phyloP scores from a whole-genome alignment of 2,888 invertebrate genomes.

The Suillia variegata region DNA sequence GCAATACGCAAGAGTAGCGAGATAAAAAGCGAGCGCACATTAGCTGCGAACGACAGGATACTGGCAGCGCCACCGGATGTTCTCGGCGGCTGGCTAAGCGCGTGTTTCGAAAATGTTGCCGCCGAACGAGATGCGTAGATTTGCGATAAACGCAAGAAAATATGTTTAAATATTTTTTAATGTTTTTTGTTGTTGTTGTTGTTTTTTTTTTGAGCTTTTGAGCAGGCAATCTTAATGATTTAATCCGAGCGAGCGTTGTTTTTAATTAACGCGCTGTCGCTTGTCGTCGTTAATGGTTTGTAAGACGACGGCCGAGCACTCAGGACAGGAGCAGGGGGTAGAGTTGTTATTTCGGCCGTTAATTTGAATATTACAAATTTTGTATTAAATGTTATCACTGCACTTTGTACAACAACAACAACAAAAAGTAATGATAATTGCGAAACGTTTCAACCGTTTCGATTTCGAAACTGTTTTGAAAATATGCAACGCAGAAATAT shows the following conservation, averaged over 20 bases:
- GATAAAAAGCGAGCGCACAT: background rate
- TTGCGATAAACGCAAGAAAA: constrained; percentile 22
- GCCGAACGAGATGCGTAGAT: constrained; percentile 8
- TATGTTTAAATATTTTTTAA: too few species aligned
- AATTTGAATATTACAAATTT: too few species aligned
- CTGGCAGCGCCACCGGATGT: constrained; percentile 33
- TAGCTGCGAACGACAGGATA: background rate
- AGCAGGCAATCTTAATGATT: background rate
- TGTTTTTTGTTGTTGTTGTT: too few species aligned
- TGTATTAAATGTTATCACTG: too few species aligned
- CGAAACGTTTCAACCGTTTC: too few species aligned
- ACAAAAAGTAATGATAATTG: too few species aligned
- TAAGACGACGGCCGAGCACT: constrained; percentile 15
- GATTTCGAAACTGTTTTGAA: too few species aligned
- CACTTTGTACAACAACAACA: too few species aligned
- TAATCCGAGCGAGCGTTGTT: background rate
- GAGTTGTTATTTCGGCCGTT: too few species aligned
- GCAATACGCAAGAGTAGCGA: too few species aligned
- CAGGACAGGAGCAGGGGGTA: too few species aligned
- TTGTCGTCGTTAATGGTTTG: constrained; percentile 31
- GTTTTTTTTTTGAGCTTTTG: constrained; percentile 5
- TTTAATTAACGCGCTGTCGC: background rate
- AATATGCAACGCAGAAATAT: too few species aligned
- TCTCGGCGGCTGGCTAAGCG: constrained; percentile 41
- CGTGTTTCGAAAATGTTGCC: constrained; percentile 37